A percentile compares a stretch with the other conserved stretches of the same genome.
Evolutionary conservation across 2,888 invertebrate genomes (phyloP).

Genomic region (Tetranychus truncatus): DNA sequence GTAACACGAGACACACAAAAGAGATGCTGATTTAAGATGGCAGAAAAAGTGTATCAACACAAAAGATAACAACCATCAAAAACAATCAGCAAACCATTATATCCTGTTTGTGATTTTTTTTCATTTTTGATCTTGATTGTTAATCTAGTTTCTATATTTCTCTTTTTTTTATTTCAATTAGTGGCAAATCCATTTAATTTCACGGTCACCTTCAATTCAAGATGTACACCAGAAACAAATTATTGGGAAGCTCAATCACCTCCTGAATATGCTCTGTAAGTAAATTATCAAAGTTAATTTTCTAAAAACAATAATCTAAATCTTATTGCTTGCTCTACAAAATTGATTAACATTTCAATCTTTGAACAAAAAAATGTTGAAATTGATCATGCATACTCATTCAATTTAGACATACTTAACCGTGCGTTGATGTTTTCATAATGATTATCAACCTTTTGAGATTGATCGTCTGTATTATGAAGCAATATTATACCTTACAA

Average conservation of each 20-base stretch:
- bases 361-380: too few species aligned
- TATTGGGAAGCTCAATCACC: conserved; percentile 10
- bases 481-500: too few species aligned
- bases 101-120: neutral
- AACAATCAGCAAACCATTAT: neutral
- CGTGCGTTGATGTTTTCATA: too few species aligned
- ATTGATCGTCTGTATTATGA: too few species aligned
- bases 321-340: too few species aligned
- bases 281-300: neutral
- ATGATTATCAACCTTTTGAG: too few species aligned
- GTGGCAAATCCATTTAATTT: conserved; percentile 2
- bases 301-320: neutral
- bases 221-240: conserved; percentile 6
- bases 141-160: neutral
- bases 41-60: too few species aligned
- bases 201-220: neutral
- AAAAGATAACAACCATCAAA: too few species aligned
- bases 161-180: neutral
- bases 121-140: neutral
- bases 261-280: conserved; percentile 7
- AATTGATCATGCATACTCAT: too few species aligned
- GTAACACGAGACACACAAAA: neutral
- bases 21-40: neutral
- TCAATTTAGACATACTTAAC: too few species aligned
- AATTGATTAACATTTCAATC: too few species aligned